phyloP scores from a whole-genome alignment of 2,113 vertebrate genomes.

The Platichthys stellatus region DNA sequence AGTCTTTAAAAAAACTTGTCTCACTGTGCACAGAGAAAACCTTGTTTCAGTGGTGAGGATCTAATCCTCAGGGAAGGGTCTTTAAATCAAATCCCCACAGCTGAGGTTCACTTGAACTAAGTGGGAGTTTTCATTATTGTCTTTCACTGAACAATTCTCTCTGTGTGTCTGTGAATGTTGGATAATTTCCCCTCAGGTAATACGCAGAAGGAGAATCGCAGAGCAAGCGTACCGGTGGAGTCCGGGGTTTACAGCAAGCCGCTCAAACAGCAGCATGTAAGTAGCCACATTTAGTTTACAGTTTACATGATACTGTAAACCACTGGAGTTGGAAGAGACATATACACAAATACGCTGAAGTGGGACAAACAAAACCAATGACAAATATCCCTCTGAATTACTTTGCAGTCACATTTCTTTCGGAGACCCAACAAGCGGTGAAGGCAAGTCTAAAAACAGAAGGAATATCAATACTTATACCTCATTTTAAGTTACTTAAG shows the following conservation, averaged over 20 bases:
- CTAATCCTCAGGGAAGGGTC: conserved; percentile 57
- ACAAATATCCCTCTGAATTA: neutral
- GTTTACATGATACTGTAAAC: neutral
- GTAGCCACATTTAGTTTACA: no score
- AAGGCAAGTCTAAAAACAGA: conserved; percentile 33
- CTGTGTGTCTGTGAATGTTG: conserved; percentile 30
- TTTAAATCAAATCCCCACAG: conserved; percentile 49
- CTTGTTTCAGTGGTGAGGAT: conserved; percentile 35
- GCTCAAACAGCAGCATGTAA: conserved; percentile 34
- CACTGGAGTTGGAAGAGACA: neutral
- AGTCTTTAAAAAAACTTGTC: conserved; percentile 61
- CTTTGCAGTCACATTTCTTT: conserved; percentile 64
- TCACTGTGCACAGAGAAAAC: conserved; percentile 18
- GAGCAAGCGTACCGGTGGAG: conserved; percentile 54
- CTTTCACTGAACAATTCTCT: conserved; percentile 27
- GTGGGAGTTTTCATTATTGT: conserved; percentile 49
- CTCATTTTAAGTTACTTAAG: conserved; percentile 15
- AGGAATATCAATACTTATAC: neutral
- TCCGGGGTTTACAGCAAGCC: conserved; percentile 77
- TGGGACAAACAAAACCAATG: neutral
- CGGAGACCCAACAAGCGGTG: conserved; percentile 69
- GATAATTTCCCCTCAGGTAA: conserved; percentile 56
- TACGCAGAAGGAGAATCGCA: conserved; percentile 41
- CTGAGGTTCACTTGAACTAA: conserved; percentile 9
- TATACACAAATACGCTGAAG: neutral